These are phyloP conservation scores for Drosophila sordidula DNA, from an alignment of 2,888 invertebrate genomes.

Conservation along the genomic window DNA sequence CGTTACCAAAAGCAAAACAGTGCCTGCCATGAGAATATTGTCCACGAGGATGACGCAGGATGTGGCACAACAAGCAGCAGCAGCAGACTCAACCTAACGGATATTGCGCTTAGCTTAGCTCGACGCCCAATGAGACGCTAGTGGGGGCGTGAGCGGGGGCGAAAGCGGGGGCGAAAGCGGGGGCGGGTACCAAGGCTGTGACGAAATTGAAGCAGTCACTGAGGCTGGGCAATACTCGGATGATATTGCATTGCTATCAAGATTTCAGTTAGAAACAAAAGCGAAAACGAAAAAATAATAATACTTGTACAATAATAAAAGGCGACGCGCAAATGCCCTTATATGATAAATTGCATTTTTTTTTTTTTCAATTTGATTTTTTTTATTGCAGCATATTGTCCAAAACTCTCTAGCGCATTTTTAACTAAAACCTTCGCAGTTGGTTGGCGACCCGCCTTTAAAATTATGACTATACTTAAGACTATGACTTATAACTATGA, in stretches of 20 bases:
- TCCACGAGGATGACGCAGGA: conserved; percentile 44
- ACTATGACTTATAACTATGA: too few species aligned
- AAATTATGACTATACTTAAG: too few species aligned
- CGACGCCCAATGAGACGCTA: neutral
- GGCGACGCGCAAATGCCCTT: conserved; percentile 21
- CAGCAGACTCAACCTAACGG: conserved; percentile 20
- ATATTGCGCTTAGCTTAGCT: conserved; percentile 24
- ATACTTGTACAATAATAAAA: neutral
- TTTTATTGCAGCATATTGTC: too few species aligned
- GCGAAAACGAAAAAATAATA: conserved; percentile 9
- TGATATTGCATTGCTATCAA: conserved; percentile 64
- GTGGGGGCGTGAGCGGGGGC: too few species aligned
- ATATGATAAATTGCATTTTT: too few species aligned
- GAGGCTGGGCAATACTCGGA: conserved; percentile 36
- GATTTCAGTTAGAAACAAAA: conserved; percentile 58
- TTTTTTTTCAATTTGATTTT: too few species aligned
- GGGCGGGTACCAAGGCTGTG: conserved; percentile 11
- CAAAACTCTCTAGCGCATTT: too few species aligned
- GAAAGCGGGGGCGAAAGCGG: neutral
- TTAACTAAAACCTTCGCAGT: too few species aligned
- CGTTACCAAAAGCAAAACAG: conserved; percentile 45
- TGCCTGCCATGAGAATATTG: conserved; percentile 32
- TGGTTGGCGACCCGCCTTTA: too few species aligned
- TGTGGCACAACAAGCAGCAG: conserved; percentile 26
- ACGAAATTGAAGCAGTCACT: conserved; percentile 47